These are phyloP conservation scores for Nothobranchius furzeri DNA, from an alignment of 2,113 vertebrate species.

Conservation along the genomic window DNA sequence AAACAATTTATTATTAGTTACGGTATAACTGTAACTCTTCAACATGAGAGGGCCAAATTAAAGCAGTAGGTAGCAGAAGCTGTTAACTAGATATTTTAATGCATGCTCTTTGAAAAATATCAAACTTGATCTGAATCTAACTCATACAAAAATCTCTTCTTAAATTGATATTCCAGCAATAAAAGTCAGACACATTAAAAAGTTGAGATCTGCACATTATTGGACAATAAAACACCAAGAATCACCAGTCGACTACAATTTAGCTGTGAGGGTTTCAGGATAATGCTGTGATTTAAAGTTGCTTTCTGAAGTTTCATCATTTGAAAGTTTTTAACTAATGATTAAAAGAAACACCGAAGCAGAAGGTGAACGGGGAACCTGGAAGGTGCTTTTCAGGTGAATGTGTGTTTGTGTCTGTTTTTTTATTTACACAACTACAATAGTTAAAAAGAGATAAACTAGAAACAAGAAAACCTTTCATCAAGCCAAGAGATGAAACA, in stretches of 20 bases:
- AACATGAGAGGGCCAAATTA: not conserved
- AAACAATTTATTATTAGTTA: not conserved
- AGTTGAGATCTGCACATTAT: no score
- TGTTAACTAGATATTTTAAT: constrained; percentile 22
- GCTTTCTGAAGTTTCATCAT: constrained; percentile 19
- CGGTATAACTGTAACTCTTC: constrained; percentile 1
- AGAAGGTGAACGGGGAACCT: constrained; percentile 68
- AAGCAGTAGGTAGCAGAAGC: constrained; percentile 4
- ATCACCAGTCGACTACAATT: constrained; percentile 6
- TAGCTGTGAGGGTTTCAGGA: constrained; percentile 17
- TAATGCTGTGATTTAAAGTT: constrained; percentile 13
- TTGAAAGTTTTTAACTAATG: constrained; percentile 51
- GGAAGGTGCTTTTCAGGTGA: constrained; percentile 31
- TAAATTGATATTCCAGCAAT: not conserved
- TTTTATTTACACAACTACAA: constrained; percentile 57
- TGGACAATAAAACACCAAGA: not conserved
- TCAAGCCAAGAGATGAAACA: constrained; percentile 22
- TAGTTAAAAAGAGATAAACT: not conserved
- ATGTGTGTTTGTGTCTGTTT: constrained; percentile 50
- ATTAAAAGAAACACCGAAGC: constrained; percentile 74
- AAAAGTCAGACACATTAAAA: no score
- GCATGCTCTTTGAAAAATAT: not conserved
- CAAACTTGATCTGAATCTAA: not conserved
- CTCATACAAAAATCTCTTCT: constrained; percentile 4
- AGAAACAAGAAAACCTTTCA: no score